These are phyloP conservation scores for Aphelocoma coerulescens DNA, from an alignment of 2,113 vertebrate species.

Conservation along the genomic window DNA sequence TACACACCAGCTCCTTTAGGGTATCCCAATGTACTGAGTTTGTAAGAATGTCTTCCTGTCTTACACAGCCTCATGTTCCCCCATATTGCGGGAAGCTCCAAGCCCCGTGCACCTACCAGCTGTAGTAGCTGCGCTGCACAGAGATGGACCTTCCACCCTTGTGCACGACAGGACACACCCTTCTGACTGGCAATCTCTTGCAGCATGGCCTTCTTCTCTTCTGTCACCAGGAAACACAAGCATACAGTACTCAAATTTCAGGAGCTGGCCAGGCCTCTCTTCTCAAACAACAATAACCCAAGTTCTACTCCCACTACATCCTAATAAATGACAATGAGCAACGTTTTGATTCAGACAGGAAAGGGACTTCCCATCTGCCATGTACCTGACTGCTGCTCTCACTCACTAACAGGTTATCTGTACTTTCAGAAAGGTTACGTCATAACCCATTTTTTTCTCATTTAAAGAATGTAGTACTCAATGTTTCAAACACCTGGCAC, in stretches of 20 bases:
- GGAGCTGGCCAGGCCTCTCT: background rate
- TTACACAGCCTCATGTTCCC: background rate
- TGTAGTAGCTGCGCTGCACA: slow-evolving; percentile 95
- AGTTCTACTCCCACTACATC: background rate
- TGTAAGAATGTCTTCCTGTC: background rate
- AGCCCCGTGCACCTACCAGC: slow-evolving; percentile 79
- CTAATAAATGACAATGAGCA: background rate
- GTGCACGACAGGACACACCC: slow-evolving; percentile 92
- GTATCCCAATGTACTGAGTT: background rate
- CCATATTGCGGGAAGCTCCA: background rate
- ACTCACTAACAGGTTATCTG: background rate
- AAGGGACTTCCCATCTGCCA: background rate
- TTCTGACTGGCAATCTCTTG: slow-evolving; percentile 97
- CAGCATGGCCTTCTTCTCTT: slow-evolving; percentile 94
- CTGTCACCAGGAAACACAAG: slow-evolving; percentile 67
- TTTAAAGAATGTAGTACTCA: background rate
- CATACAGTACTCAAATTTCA: background rate
- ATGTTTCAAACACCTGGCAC: background rate
- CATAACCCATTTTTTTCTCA: no score
- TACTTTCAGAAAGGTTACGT: background rate
- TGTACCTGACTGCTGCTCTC: background rate
- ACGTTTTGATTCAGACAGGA: background rate
- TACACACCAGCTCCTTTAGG: background rate
- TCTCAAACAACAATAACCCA: background rate
- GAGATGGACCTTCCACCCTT: slow-evolving; percentile 98